Evolutionary conservation across 2,888 invertebrate species (phyloP).

Genomic region (Stenurella melanura): DNA sequence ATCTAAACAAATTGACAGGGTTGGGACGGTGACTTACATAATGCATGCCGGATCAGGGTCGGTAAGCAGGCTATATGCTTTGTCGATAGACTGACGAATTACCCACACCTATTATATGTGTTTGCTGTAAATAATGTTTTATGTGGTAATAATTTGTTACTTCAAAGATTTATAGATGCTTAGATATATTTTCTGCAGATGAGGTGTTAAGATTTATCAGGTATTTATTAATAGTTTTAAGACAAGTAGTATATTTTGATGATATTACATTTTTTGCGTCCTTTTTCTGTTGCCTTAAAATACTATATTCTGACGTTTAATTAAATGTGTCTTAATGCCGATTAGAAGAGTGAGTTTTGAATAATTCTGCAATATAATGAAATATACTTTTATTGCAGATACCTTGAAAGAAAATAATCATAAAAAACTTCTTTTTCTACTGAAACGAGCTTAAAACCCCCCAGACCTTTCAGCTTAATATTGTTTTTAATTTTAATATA

Average conservation of each 20-base stretch:
- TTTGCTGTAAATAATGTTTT: slow-evolving; percentile 34
- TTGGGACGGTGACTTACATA: slow-evolving; percentile 62
- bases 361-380: too few relatives aligned
- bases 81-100: slow-evolving; percentile 42
- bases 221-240: background rate
- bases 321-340: too few relatives aligned
- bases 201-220: background rate
- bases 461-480: too few relatives aligned
- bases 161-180: background rate
- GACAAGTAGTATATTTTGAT: background rate
- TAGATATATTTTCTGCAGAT: background rate
- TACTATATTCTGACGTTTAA: too few relatives aligned
- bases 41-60: slow-evolving; percentile 56
- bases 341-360: too few relatives aligned
- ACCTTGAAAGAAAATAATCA: too few relatives aligned
- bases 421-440: too few relatives aligned
- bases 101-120: slow-evolving; percentile 29
- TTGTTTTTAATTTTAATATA: too few relatives aligned
- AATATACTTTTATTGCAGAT: too few relatives aligned
- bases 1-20: slow-evolving; percentile 63
- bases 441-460: too few relatives aligned
- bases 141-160: slow-evolving; percentile 29
- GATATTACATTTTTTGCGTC: too few relatives aligned
- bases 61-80: slow-evolving; percentile 42
- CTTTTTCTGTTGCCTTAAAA: too few relatives aligned